Conservation (phyloP, 1,140 invertebrate genomes). For the Drosophila kohkoa region DNA sequence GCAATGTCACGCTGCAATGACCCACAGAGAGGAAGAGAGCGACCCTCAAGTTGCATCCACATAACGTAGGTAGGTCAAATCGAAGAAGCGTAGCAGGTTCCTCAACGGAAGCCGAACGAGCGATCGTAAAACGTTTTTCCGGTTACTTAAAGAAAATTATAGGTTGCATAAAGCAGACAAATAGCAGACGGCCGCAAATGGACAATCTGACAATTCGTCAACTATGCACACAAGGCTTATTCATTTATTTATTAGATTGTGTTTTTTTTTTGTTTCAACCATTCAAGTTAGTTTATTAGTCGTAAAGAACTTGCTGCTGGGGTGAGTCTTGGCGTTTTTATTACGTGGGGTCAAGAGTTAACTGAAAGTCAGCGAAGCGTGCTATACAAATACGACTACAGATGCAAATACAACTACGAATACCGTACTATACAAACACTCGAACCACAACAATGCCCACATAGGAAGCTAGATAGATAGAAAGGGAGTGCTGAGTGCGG, state of each 20-base stretch:
- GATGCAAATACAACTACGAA: slow-evolving; percentile 2
- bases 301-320: slow-evolving; percentile 49
- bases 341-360: slow-evolving; percentile 78
- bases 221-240: slow-evolving; percentile 47
- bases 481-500: background rate
- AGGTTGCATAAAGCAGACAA: slow-evolving; percentile 54
- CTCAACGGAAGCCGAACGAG: slow-evolving; percentile 52
- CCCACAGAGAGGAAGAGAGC: slow-evolving; percentile 22
- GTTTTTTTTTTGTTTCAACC: slow-evolving; percentile 7
- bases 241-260: slow-evolving; percentile 65
- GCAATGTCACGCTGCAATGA: slow-evolving; percentile 37
- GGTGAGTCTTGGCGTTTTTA: slow-evolving; percentile 3
- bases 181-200: background rate
- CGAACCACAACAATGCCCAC: slow-evolving; percentile 18
- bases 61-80: slow-evolving; percentile 27
- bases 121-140: slow-evolving; percentile 68
- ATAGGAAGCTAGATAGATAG: slow-evolving; percentile 10
- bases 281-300: slow-evolving; percentile 63
- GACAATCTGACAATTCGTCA: slow-evolving; percentile 62
- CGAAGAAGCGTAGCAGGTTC: slow-evolving; percentile 7
- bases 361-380: slow-evolving; percentile 66
- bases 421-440: slow-evolving; percentile 8
- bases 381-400: slow-evolving; percentile 27
- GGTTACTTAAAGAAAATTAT: slow-evolving; percentile 75
- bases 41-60: slow-evolving; percentile 41